A percentile compares a stretch with the other conserved stretches of the same genome.
Evolutionary conservation across 2,113 vertebrate genomes (phyloP).

Genomic region (Tupaia tana): DNA sequence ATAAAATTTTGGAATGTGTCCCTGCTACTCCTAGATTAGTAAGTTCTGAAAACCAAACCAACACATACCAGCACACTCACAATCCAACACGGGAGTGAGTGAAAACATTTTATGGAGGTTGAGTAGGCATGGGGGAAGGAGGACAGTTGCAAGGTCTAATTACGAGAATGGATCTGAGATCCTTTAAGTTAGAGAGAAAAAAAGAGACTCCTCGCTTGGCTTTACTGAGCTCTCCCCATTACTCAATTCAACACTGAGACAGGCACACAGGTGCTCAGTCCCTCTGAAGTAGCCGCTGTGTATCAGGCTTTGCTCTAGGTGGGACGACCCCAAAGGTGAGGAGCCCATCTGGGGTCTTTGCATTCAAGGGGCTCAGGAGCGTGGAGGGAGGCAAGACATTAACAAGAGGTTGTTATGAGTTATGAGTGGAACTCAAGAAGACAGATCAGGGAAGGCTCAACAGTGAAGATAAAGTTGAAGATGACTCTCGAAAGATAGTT

Average conservation of each 20-base stretch:
- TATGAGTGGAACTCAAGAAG: neutral
- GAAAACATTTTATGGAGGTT: neutral
- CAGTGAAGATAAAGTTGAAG: neutral
- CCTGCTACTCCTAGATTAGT: neutral
- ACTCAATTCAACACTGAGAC: neutral
- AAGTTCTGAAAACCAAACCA: neutral
- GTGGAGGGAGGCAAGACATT: neutral
- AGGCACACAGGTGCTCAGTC: neutral
- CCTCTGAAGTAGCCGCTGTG: neutral
- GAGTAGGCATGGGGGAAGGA: neutral
- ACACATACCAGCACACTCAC: neutral
- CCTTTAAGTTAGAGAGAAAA: neutral
- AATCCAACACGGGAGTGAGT: neutral
- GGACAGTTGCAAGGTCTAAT: neutral
- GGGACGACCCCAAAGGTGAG: neutral
- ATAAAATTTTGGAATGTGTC: neutral
- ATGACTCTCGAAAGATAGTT: neutral
- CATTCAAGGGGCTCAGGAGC: neutral
- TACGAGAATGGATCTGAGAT: neutral
- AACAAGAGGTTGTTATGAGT: neutral
- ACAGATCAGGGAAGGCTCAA: neutral
- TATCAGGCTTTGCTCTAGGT: neutral
- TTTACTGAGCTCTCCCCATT: neutral
- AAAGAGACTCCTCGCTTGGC: accelerated
- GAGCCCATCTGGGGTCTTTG: neutral